A percentile compares a stretch with the other conserved stretches of the same genome.
Conservation (phyloP, 2,888 invertebrate species). For the Griposia aprilina region DNA sequence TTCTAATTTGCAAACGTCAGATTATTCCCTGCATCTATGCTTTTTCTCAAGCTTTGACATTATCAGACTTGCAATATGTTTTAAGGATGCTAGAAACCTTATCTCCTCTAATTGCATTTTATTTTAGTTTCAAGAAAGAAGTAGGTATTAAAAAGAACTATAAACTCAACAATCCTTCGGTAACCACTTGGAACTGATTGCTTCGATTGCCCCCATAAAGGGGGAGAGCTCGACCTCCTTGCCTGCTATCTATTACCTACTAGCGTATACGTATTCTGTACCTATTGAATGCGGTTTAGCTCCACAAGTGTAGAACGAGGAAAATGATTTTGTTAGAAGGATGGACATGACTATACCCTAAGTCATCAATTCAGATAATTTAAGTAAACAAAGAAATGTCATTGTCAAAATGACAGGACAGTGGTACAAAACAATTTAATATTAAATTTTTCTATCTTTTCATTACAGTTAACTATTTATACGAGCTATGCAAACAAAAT, state of each 20-base stretch:
- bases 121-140: not conserved
- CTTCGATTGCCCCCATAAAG: slow-evolving; percentile 4
- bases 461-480: too few relatives aligned
- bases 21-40: not conserved
- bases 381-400: too few relatives aligned
- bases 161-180: slow-evolving; percentile 4
- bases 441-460: too few relatives aligned
- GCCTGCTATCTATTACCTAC: not conserved
- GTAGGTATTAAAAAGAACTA: not conserved
- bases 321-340: not conserved
- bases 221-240: slow-evolving; percentile 11
- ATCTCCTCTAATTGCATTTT: not conserved
- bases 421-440: too few relatives aligned
- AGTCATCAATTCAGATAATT: too few relatives aligned
- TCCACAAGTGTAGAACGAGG: not conserved
- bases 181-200: slow-evolving; percentile 40
- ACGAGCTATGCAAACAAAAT: too few relatives aligned
- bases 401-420: too few relatives aligned
- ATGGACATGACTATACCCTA: not conserved
- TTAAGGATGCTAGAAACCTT: not conserved
- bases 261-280: not conserved
- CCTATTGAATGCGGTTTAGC: not conserved
- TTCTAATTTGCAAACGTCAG: not conserved
- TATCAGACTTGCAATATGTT: not conserved
- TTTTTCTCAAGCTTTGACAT: not conserved